Evolutionary conservation across 2,797 vertebrate species (phyloP), one percentile per base, ranked within the genome.

Genomic region (Furcifer pardalis): DNA sequence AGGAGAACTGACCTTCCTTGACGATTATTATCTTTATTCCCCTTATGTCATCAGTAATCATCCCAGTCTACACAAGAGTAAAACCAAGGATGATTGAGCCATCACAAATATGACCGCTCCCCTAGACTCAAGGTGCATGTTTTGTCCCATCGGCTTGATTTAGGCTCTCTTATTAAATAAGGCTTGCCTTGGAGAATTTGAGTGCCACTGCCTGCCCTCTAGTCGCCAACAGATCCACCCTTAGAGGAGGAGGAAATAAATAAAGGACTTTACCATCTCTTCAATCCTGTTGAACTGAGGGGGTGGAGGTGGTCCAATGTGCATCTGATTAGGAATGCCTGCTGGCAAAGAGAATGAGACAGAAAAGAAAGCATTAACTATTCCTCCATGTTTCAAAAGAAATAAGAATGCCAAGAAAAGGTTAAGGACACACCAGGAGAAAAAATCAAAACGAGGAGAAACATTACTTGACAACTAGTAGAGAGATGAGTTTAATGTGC

Each of bases 211-310:
- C 62, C 30, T 32, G 44, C 68, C 42, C 52, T 23, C 23, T n/a
- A 13, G 42, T 8, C 21, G 35, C 30, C 46, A 35, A 30, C 3
- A 37, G n/a, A 78, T 37, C 23, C 37, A 46, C 12, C 37, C 44
- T 23, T 62, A 71, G 52, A 77, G 63, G 49, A 86, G 42, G 40
- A 71, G 17, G 52, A 76, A 81, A 68, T 7, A 63, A 9, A 71
- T 3, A 59, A 19, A 7, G 71, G 25, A 21, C 91, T 81, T 95
- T 96, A 98, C 97, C 96, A 99, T 97, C 85, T 99, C 98, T 83
- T 99, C 98, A 92, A 99, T 97, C 92, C 96, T 95, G 93, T 96
- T 97, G 80, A 98, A 99, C 90, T 97, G 98, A 23, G 97, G 96
- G 0, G 98, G 97, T 7, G 96, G 96, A 87, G 94, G 56, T 3